Evolutionary conservation across 2,888 invertebrate genomes (phyloP).

Genomic region (Biston betularia): DNA sequence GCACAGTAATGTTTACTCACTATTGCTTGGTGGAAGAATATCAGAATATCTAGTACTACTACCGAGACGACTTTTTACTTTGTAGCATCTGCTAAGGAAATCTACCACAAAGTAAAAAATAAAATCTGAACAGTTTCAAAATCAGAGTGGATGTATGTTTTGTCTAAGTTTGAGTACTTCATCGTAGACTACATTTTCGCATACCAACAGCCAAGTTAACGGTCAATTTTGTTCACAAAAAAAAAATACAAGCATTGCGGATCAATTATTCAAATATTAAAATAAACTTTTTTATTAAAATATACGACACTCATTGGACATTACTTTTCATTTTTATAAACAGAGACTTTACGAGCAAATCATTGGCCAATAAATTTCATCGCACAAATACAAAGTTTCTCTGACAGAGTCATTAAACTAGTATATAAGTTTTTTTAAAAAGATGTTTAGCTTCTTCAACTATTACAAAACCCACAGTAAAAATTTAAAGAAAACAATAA

Average conservation of each 20-base stretch:
- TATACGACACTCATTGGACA: slow-evolving; percentile 28
- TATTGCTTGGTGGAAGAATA: no score
- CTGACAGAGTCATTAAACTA: slow-evolving; percentile 32
- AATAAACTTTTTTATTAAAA: slow-evolving; percentile 21
- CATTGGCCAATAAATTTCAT: slow-evolving; percentile 34
- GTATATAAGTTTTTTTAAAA: slow-evolving; percentile 24
- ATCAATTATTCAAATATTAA: slow-evolving; percentile 22
- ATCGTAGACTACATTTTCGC: no score
- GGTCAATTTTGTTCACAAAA: no score
- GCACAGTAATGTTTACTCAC: no score
- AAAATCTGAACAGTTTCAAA: no score
- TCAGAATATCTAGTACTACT: no score
- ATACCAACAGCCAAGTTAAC: not conserved
- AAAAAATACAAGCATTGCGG: not conserved
- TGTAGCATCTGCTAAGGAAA: no score
- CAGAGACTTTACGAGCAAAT: slow-evolving; percentile 36
- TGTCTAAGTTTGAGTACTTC: no score
- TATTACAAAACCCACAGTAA: slow-evolving; percentile 24
- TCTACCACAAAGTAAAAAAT: no score
- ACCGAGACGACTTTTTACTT: no score
- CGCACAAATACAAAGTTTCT: slow-evolving; percentile 28
- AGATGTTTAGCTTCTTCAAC: slow-evolving; percentile 23
- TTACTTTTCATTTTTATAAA: slow-evolving; percentile 37
- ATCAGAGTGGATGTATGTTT: no score
- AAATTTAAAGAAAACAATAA: slow-evolving; percentile 32